Base-by-base conservation (phyloP, 2,888 invertebrate genomes). In the Embidobia sp. region DNA sequence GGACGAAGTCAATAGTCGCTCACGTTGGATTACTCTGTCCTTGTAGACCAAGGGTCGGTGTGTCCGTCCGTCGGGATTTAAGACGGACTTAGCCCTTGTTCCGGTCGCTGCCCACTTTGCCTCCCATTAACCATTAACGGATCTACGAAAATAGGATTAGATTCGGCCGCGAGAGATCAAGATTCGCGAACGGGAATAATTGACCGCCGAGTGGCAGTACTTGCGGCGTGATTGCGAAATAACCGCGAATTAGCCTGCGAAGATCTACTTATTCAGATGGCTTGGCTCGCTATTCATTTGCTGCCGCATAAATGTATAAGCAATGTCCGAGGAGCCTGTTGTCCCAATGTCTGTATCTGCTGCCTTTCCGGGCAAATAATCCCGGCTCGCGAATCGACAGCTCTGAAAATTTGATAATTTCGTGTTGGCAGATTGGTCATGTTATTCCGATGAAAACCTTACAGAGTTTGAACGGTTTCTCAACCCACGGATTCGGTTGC, bases 121-220 rank as follows among this genome's bases (percentile, higher is more conserved):
- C 86, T 87, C 83, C 88, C 89, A 89, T 88, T 89, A 89, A 88
- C 88, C 89, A 89, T 89, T 89, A 89, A 89, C 88, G 89, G 87
- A 89, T 88, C 85, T 86, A 84, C 83, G 87, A 83, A 87, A 89
- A 88, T 89, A 87, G 89, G 89, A 89, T 89, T 89, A 88, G 83
- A 85, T 85, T 79, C 74, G 26, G 59, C 64, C 57, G 73, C 63
- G 76, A 59, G 64, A 64, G 64, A 66, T 70, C 64, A 18, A 44
- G 48, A 72, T 55, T 59, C 67, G 67, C 66, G 66, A 37, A 42
- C 26, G 29, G 31, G 7, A 53, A 57, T 66, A 59, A 57, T 59
- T 59, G 46, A 13, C 19, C 19, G 37, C 11, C 33, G 15, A 18
- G 35, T n/a, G 22, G 27, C 49, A 8, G 27, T 29, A 40, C 48